A percentile compares a stretch with the other conserved stretches of the same genome.
Evolutionary conservation across 2,797 vertebrate genomes (phyloP).

Genomic region (Gallinago nigripennis): DNA sequence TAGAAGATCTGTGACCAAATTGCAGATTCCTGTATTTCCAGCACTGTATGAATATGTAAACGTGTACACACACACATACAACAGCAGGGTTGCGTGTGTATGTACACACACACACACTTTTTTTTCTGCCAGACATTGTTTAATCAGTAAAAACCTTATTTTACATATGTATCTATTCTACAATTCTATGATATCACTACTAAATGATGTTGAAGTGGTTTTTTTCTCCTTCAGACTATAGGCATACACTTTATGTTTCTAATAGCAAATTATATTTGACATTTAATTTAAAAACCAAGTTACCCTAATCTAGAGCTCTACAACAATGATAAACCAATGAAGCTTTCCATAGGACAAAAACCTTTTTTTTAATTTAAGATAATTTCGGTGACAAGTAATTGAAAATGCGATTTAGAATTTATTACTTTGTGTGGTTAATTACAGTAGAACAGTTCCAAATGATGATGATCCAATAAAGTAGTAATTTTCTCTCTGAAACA

Average conservation of each 20-base stretch:
- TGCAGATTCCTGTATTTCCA: background rate
- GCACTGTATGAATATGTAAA: background rate
- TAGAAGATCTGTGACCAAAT: slow-evolving; percentile 12
- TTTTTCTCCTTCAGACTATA: slow-evolving; percentile 42
- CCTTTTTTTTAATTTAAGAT: slow-evolving; percentile 52
- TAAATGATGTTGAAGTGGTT: slow-evolving; percentile 33
- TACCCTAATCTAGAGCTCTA: slow-evolving; percentile 69
- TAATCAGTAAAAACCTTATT: slow-evolving; percentile 14
- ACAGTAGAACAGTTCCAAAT: slow-evolving; percentile 66
- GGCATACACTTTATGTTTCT: slow-evolving; percentile 48
- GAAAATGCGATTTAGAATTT: slow-evolving; percentile 73
- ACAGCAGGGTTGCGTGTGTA: background rate
- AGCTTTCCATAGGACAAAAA: slow-evolving; percentile 65
- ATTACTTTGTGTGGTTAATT: slow-evolving; percentile 76
- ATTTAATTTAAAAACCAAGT: slow-evolving; percentile 76
- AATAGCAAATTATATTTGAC: slow-evolving; percentile 74
- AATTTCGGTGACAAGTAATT: slow-evolving; percentile 73
- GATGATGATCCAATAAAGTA: slow-evolving; percentile 64
- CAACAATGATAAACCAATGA: slow-evolving; percentile 59
- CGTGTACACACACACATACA: background rate
- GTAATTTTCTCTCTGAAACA: slow-evolving; percentile 59
- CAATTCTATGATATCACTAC: background rate
- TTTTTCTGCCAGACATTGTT: slow-evolving; percentile 23
- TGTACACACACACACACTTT: background rate
- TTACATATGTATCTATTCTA: background rate